Conservation (phyloP, 92 coral and sea anemone species). For the Anthopleura xanthogrammica region DNA sequence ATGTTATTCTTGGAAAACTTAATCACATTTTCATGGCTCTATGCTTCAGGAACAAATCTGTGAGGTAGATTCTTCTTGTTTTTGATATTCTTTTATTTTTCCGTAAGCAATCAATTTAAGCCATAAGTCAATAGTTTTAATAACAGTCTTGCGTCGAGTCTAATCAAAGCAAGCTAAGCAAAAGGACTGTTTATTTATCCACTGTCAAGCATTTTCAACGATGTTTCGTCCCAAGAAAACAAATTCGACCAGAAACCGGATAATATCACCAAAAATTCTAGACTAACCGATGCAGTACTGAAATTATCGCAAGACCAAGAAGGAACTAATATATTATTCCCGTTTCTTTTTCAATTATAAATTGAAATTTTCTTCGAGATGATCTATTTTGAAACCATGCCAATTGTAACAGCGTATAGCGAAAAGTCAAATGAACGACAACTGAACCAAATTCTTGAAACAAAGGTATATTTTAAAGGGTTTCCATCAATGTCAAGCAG, state of each 20-base stretch:
- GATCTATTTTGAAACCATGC: too few species aligned
- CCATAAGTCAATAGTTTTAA: neutral
- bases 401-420: too few species aligned
- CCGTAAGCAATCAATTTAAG: neutral
- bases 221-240: neutral
- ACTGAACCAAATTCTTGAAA: too few species aligned
- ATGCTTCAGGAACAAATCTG: neutral
- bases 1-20: neutral
- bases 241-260: neutral
- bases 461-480: too few species aligned
- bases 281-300: too few species aligned
- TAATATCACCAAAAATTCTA: too few species aligned
- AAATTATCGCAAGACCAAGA: too few species aligned
- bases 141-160: neutral
- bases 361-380: too few species aligned
- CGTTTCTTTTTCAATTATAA: too few species aligned
- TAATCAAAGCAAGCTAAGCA: neutral
- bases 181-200: neutral
- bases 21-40: neutral
- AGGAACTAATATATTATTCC: too few species aligned
- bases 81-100: neutral
- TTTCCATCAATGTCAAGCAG: neutral
- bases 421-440: too few species aligned
- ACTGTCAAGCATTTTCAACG: neutral
- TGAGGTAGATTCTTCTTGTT: neutral